Percentiles rank a stretch among this genome's conserved stretches.
Evolutionary conservation across 1,140 invertebrate genomes (phyloP).

Genomic region (Drosophila neocordata): DNA sequence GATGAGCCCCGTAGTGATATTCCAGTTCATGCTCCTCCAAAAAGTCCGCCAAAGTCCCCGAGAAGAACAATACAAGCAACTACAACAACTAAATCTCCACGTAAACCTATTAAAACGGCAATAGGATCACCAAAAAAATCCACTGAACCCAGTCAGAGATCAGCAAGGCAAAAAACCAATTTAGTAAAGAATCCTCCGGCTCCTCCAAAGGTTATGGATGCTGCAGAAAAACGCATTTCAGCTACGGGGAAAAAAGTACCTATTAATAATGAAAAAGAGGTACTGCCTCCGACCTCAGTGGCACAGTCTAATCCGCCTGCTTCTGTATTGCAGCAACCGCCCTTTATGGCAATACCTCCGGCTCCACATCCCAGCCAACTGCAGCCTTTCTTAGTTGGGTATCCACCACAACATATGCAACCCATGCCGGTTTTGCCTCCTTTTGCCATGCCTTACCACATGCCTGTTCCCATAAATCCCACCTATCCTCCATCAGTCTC

Average conservation of each 20-base stretch:
- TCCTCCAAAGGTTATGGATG: slow-evolving; percentile 54
- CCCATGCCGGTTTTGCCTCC: not conserved
- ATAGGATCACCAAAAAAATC: slow-evolving; percentile 22
- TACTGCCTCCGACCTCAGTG: not conserved
- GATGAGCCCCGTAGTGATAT: not conserved
- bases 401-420: not conserved
- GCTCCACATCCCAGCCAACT: not conserved
- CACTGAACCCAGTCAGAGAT: not conserved
- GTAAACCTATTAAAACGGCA: not conserved
- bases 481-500: slow-evolving; percentile 6
- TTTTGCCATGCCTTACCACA: slow-evolving; percentile 44
- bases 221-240: slow-evolving; percentile 31
- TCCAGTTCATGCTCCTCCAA: not conserved
- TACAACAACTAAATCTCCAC: not conserved
- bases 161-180: not conserved
- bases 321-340: not conserved
- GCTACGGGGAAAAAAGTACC: slow-evolving; percentile 2
- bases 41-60: slow-evolving; percentile 42
- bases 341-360: not conserved
- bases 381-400: slow-evolving; percentile 26
- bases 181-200: not conserved
- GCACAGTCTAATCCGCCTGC: not conserved
- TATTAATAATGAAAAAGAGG: not conserved
- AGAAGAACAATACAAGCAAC: not conserved
- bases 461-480: slow-evolving; percentile 12